Evolutionary conservation across 2,797 vertebrate genomes (phyloP), one percentile per base, ranked within the genome.

Genomic region (Adrianichthys oophorus): DNA sequence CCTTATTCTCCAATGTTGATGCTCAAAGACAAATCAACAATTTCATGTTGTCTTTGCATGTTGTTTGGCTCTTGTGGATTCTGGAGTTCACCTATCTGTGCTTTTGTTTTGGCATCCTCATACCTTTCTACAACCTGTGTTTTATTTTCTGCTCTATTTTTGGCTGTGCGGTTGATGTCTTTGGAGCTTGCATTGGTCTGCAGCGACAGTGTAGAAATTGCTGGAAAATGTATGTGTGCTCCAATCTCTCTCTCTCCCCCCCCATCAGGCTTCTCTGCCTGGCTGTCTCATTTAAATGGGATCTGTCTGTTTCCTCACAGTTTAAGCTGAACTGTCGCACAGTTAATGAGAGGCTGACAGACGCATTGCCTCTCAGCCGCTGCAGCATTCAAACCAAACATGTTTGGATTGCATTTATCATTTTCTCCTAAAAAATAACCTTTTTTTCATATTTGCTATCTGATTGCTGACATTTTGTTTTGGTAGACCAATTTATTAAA

Each of bases 211-310:
- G 37, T 48, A 57, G 59, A 32, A 67, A 54, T 19, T 19, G 26
- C 41, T 48, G 59, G 63, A 74, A 14, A 62, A 65, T 52, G 49
- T n/a, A 26, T 60, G 37, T 56, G 46, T 45, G 53, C 56, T 64
- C 70, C 82, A 69, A 40, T 68, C 77, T n/a, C n/a, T n/a, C n/a
- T n/a, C n/a, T n/a, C n/a, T n/a, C 19, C 19, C 19, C 72, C 72
- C 68, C 63, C 51, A 26, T 6, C 3, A 4, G 26, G 60, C 70
- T 76, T 47, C 72, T 53, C 17, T 68, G 75, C 65, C 54, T 62
- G 48, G 46, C 50, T 48, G 62, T 58, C 68, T 79, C 73, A 77
- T 68, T 73, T 74, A 85, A 83, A 85, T 60, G 78, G 63, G 41
- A 48, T 68, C 44, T 66, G 68, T 85, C 76, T 56, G 79, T 72